Conservation (phyloP, 2,888 invertebrate species). For the Machimus rusticus region DNA sequence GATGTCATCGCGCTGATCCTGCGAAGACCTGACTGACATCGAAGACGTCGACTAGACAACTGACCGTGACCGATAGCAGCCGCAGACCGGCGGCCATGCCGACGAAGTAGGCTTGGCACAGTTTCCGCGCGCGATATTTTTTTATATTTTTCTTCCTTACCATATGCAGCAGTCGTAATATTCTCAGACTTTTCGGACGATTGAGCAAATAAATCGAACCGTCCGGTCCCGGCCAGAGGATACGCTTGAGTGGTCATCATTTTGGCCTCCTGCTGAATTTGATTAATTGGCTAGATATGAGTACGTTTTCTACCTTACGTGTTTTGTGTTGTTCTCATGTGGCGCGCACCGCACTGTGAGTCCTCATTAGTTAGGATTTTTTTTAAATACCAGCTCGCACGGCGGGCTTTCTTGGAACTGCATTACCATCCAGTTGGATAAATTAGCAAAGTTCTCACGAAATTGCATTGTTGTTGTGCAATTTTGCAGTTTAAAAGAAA, state of each 20-base stretch:
- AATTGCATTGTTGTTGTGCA: background rate
- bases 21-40: background rate
- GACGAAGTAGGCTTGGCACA: conserved; percentile 6
- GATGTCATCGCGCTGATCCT: background rate
- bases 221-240: background rate
- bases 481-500: background rate
- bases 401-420: background rate
- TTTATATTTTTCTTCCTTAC: background rate
- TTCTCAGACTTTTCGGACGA: background rate
- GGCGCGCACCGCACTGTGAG: background rate
- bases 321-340: background rate
- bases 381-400: background rate
- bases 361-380: background rate
- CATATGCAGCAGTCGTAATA: background rate
- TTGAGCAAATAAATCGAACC: background rate
- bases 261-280: background rate
- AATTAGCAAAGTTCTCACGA: background rate
- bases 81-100: background rate
- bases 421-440: background rate
- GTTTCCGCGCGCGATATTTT: background rate
- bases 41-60: background rate
- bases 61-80: conserved; percentile 14
- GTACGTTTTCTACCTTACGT: background rate
- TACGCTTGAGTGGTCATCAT: background rate
- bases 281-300: background rate